These are phyloP conservation scores for Laticauda colubrina DNA, from an alignment of 2,113 vertebrate species.

Conservation along the genomic window DNA sequence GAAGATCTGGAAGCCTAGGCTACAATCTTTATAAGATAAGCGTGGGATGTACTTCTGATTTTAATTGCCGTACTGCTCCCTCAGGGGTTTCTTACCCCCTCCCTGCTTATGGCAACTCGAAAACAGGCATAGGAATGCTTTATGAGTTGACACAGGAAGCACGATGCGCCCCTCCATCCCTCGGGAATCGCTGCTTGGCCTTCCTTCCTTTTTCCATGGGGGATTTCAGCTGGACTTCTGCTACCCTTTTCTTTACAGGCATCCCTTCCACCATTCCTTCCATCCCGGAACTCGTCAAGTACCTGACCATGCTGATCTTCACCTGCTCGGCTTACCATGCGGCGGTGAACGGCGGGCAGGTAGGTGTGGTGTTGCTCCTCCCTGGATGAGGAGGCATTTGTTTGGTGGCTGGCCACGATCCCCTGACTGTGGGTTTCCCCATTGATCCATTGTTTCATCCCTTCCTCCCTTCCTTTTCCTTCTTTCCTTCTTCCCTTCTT, in stretches of 20 bases:
- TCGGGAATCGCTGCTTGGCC: conserved; percentile 13
- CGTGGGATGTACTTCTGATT: too few species aligned
- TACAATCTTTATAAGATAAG: too few species aligned
- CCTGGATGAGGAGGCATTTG: neutral
- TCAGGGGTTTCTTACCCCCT: too few species aligned
- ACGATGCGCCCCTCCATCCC: too few species aligned
- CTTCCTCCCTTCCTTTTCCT: too few species aligned
- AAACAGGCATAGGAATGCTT: too few species aligned
- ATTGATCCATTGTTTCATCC: neutral
- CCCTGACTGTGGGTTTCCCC: neutral
- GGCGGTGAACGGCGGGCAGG: conserved; percentile 83
- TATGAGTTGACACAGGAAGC: neutral
- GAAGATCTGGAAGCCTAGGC: too few species aligned
- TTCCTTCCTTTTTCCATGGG: too few species aligned
- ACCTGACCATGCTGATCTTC: conserved; percentile 73
- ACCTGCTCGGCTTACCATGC: conserved; percentile 75
- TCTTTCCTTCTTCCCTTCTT: too few species aligned
- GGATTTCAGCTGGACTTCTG: conserved; percentile 50
- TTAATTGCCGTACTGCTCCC: too few species aligned
- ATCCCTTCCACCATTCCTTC: conserved; percentile 59
- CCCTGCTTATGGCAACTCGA: too few species aligned
- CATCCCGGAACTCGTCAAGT: conserved; percentile 61
- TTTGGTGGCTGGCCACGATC: too few species aligned
- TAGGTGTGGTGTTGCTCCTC: conserved; percentile 29
- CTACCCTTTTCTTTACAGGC: conserved; percentile 34